Evolutionary conservation across 64 coral and sea anemone genomes (phyloP), one percentile per base, ranked within the genome.

Genomic region (Montipora efflorescens): DNA sequence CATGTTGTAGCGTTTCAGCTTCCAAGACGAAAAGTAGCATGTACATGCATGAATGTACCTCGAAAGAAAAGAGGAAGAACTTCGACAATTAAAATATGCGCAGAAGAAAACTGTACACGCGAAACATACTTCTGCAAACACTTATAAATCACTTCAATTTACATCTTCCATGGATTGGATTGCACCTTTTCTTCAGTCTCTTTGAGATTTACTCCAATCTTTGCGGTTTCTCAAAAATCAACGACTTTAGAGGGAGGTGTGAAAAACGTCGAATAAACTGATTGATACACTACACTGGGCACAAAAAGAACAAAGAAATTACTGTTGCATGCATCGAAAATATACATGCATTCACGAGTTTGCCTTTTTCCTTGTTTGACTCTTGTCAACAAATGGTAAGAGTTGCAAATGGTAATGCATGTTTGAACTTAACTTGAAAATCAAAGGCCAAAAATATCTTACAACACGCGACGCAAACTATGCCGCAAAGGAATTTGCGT

Each of bases 371-470:
- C 9, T 23, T 83, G 59, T 9, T 47, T n/a, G 64, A 52, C 66
- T 71, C 52, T 86, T 51, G 82, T 86, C 62, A 72, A 86, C 66
- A 86, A 86, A 86, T 28, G 50, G 44, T 7, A 20, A 25, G 18
- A 12, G 66, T 71, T 47, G 82, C 66, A 70, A 86, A 71, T 86
- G 82, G 36, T 86, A 86, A 86, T 86, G n/a, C 16, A 71, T 72
- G 46, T 71, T 86, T 51, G 71, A 86, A 86, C 18, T 86, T 62
- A 86, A 71, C 82, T 50, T 14, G 59, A 86, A 86, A 72, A 49
- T 86, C 62, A 50, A 70, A 48, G 9, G 7, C 82, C 66, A 86
- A 86, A 86, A 86, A 86, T 86, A 86, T 86, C 82, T 71, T 22
- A 7, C 18, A 86, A 71, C 82, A 86, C 82, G 82, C 82, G 82